Base-by-base conservation (phyloP, 2,888 invertebrate genomes). In the Sphaeridia pumilis region DNA sequence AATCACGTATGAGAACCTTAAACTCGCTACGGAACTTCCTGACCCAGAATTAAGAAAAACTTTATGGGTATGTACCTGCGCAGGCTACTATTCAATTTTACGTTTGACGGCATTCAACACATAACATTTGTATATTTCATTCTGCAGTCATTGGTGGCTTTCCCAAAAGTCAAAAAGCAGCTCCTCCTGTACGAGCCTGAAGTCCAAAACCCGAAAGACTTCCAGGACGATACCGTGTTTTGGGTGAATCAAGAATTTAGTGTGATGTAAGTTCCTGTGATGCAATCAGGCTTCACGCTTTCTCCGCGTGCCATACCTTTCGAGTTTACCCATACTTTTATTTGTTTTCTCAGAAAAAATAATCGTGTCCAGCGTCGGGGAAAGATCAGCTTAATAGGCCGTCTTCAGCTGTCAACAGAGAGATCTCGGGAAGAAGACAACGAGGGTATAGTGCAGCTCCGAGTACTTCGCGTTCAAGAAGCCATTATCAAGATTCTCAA, bases 401-500 rank as follows among this genome's bases (percentile, higher is more conserved):
- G 97, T 65, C 76, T 98, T 60, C 95, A 95, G 71, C 73, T 95
- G 58, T 92, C 90, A 64, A 94, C 94, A 2, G 95, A 95, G 72
- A 78, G 90, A 64, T 90, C 89, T 61, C 89, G 90, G 72, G 83
- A 94, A 69, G 94, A 97, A 73, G 97, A 98, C 71, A 95, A 95
- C 73, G 94, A 97, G 73, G 94, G 94, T 53, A 98, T 98, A 69
- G 90, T 97, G 58, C 94, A 94, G 71, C 77, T 98, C 50, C 79
- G 98, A 69, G 94, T 95, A 71, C 76, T 95, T 63, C 78, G 98
- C 67, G 81, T 82, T 42, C 80, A 81, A 79, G 98, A 98, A 75
- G 98, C 97, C 25, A 93, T 98, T 60, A 95, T 98, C 62, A 98
- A 98, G 75, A 95, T 99, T 58, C 77, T 98, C 73, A 99, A 98